These are phyloP conservation scores for Augiades crinisus DNA, from an alignment of 2,888 invertebrate genomes.

Conservation along the genomic window DNA sequence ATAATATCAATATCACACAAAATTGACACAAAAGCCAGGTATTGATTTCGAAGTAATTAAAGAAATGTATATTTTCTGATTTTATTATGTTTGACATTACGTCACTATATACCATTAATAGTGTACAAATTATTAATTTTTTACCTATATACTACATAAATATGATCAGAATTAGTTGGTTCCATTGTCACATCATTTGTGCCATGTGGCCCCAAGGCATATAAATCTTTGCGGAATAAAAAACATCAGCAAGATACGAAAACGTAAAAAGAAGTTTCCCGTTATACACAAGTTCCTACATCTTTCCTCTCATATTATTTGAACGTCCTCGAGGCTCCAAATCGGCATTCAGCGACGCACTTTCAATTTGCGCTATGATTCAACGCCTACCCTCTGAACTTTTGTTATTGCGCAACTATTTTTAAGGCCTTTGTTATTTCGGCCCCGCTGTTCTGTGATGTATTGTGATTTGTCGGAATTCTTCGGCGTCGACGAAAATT, in stretches of 20 bases:
- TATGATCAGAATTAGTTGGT: too few relatives aligned
- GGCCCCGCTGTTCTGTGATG: conserved; percentile 17
- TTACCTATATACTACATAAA: too few relatives aligned
- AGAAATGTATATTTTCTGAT: too few relatives aligned
- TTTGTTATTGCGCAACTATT: conserved; percentile 25
- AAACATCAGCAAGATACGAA: not conserved
- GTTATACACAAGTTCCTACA: not conserved
- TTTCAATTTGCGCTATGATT: conserved; percentile 23
- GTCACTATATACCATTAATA: too few relatives aligned
- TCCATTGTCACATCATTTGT: too few relatives aligned
- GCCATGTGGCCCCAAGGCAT: not conserved
- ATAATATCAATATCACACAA: too few relatives aligned
- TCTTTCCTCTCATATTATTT: conserved; percentile 4
- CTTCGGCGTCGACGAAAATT: conserved; percentile 14
- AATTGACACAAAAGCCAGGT: too few relatives aligned
- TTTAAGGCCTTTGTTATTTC: conserved; percentile 22
- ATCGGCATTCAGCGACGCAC: conserved; percentile 24
- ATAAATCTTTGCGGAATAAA: not conserved
- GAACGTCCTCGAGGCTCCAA: conserved; percentile 8
- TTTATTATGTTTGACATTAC: too few relatives aligned
- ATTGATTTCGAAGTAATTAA: too few relatives aligned
- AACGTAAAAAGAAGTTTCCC: conserved; percentile 1
- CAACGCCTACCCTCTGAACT: conserved; percentile 18
- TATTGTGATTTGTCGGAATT: conserved; percentile 20
- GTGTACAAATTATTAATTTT: too few relatives aligned